phyloP scores from a whole-genome alignment of 2,797 vertebrate genomes.

The Prionace glauca region DNA sequence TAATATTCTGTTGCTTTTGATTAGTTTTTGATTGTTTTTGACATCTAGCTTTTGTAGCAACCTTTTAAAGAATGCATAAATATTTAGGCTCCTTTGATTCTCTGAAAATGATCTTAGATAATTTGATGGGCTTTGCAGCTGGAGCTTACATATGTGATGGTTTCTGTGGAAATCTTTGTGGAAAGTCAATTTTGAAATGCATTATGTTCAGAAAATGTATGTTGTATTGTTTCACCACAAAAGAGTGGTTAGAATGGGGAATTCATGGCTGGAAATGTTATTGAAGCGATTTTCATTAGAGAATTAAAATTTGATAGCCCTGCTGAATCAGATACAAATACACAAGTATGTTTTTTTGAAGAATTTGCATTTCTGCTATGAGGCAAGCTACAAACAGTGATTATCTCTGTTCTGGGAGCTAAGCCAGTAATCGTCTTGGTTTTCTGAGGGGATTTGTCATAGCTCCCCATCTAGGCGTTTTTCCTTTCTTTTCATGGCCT shows the following conservation, averaged over 20 bases:
- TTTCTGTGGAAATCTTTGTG: neutral
- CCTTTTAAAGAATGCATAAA: neutral
- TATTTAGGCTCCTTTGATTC: neutral
- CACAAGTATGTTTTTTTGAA: constrained; percentile 57
- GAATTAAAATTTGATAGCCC: neutral
- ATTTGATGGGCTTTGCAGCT: neutral
- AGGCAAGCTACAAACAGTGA: constrained; percentile 33
- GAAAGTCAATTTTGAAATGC: neutral
- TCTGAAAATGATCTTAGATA: neutral
- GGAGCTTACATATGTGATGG: neutral
- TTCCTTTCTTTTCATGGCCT: constrained; percentile 40
- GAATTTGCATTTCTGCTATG: constrained; percentile 47
- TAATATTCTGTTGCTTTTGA: neutral
- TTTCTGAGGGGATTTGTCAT: constrained; percentile 7
- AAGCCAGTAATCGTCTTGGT: neutral
- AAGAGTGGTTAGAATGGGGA: neutral
- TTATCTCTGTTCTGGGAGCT: neutral
- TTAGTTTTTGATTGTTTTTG: neutral
- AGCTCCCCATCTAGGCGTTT: constrained; percentile 41
- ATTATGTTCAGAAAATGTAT: neutral
- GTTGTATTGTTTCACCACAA: neutral
- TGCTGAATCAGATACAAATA: neutral
- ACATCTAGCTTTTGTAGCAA: neutral
- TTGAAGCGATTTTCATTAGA: neutral
- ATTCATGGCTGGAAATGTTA: neutral